Evolutionary conservation across 2,797 vertebrate genomes (phyloP), one percentile per base, ranked within the genome.

Genomic region (Coranthus polyacanthus): DNA sequence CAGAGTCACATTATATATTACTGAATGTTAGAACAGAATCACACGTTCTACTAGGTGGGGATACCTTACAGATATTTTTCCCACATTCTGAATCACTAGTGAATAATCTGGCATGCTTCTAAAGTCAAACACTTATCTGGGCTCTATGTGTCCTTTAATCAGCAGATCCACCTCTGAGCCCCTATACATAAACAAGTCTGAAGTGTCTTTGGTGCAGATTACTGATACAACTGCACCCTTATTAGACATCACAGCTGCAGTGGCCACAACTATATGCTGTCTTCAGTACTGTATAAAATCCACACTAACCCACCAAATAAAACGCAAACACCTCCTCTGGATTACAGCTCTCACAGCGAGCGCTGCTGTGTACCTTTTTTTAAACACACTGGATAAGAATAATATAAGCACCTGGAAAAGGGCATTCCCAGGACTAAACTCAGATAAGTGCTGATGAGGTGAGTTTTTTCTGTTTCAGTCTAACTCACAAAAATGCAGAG

Each of bases 401-500:
- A 53, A 75, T 72, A 57, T n/a, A 15, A 36, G 55, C 65, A 81
- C 70, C 78, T 80, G 83, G 71, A 69, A 76, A 68, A 72, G 63
- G 78, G 54, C 68, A 80, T 74, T 81, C 55, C 56, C 64, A 57
- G 49, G 62, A 78, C 76, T 65, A 59, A 76, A 79, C 66, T 69
- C 8, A 1, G 17, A 69, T 73, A 83, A 81, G 44, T 78, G 84
- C 82, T 81, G 84, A 86, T 59, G 68, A 47, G 34, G 39, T 18
- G 53, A 55, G 15, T 71, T 74, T 72, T 50, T 50, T 42, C 50
- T 51, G n/a, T 69, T 63, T 55, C 29, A 42, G 13, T 56, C 34
- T 1, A 65, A 77, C 64, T 82, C 56, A 44, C 17, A 74, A 69
- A 83, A 78, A 72, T 72, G 81, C 79, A 72, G 74, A 59, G 75